Evolutionary conservation across 2,797 vertebrate species (phyloP).

Genomic region (Nannoperca obscura): DNA sequence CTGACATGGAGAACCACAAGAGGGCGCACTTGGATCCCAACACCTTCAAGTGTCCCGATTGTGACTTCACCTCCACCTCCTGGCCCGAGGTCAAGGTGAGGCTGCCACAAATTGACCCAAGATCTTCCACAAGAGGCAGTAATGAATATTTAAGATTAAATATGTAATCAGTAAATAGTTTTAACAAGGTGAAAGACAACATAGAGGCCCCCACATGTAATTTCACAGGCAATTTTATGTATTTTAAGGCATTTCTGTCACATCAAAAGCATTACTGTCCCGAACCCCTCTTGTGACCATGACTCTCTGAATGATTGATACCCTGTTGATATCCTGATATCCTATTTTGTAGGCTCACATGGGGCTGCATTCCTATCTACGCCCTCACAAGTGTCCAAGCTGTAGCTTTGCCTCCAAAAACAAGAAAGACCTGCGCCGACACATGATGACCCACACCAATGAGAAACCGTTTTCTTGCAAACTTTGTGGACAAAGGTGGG

Average conservation of each 20-base stretch:
- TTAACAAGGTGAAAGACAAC: neutral
- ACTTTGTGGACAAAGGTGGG: slow-evolving; percentile 95
- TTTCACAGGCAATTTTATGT: neutral
- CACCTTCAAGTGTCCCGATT: slow-evolving; percentile 97
- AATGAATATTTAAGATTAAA: neutral
- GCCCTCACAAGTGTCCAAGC: slow-evolving; percentile 95
- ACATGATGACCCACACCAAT: slow-evolving; percentile 97
- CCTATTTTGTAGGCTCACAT: slow-evolving; percentile 88
- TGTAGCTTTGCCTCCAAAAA: slow-evolving; percentile 99
- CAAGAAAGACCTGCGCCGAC: slow-evolving; percentile 97
- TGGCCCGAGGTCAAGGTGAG: slow-evolving; percentile 94
- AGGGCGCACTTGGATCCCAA: slow-evolving; percentile 92
- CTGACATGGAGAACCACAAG: slow-evolving; percentile 99
- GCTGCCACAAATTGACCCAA: neutral
- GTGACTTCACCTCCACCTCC: slow-evolving; percentile 91
- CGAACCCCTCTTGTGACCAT: neutral
- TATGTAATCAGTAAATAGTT: neutral
- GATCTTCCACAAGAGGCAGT: neutral
- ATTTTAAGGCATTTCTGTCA: neutral
- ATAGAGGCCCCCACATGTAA: neutral
- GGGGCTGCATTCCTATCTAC: slow-evolving; percentile 91
- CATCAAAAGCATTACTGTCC: neutral
- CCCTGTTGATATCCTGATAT: neutral
- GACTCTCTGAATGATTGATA: slow-evolving; percentile 11
- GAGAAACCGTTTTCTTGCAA: slow-evolving; percentile 97